Base-by-base conservation (phyloP, 2,113 vertebrate genomes). In the Eulemur macaco region DNA sequence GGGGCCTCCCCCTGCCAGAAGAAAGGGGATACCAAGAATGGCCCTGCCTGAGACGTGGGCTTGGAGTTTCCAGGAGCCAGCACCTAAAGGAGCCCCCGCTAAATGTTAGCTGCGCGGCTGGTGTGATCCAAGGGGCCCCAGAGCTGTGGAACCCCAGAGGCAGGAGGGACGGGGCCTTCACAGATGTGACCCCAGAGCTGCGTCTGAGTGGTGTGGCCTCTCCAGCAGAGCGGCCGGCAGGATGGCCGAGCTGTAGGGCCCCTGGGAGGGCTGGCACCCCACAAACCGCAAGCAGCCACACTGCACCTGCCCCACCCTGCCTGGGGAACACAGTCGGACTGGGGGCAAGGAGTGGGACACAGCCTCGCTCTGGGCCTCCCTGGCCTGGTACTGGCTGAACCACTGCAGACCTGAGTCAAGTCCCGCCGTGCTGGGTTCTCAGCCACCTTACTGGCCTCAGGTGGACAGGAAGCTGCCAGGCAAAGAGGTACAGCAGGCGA, bases 251-350 rank as follows among this genome's bases (percentile, higher is more conserved):
- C 37, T 15, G 20, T 3, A n/a, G 31, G 34, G 83, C 25, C 25
- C 39, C 25, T 21, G 52, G 23, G 29, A 31, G 37, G 9, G 17
- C 13, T 10, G 12, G 58, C 34, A 12, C 25, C 71, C 29, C 23
- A 15, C n/a, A 34, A 15, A 5, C 10, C 0, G 5, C 1, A 7
- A 0, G 3, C 29, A 52, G 60, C 29, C 21, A 0, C 4, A 29
- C n/a, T 11, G 18, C 20, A 21, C 54, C 34, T 9, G 15, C 27
- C 14, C 42, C 18, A 1, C 11, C 50, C 34, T 3, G 2, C 86
- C 5, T 3, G 25, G 31, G 31, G 34, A 69, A 17, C 20, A 3
- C 31, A 34, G 10, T n/a, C 23, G 21, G 13, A 18, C 13, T 12
- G 8, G 64, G 68, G 29, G 6, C 4, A 11, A 3, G 15, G 2